A percentile compares a stretch with the other conserved stretches of the same genome.
phyloP scores from a whole-genome alignment of 2,888 invertebrate species.

The Tholera decimalis region DNA sequence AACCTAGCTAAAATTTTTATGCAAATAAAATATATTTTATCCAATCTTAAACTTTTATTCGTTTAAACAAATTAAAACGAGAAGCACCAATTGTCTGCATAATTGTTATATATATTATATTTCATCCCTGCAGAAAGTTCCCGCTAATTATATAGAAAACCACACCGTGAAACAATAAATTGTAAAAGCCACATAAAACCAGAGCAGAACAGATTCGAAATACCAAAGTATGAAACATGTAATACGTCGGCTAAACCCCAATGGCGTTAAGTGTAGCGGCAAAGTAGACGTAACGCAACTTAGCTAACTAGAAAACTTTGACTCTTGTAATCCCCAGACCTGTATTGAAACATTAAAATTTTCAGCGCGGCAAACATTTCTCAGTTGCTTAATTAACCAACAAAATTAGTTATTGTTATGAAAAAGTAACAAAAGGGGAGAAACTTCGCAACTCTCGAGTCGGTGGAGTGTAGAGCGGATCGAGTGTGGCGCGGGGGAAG shows the following conservation, averaged over 20 bases:
- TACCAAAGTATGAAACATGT: conserved; percentile 51
- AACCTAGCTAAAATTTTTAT: no score
- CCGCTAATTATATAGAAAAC: conserved; percentile 20
- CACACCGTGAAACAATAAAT: conserved; percentile 31
- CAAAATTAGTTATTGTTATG: conserved; percentile 85
- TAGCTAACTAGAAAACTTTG: conserved; percentile 62
- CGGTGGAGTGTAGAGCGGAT: conserved; percentile 67
- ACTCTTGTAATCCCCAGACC: conserved; percentile 68
- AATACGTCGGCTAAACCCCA: conserved; percentile 44
- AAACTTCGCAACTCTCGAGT: conserved; percentile 74
- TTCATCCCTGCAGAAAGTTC: background rate
- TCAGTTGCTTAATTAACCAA: conserved; percentile 82
- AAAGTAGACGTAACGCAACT: conserved; percentile 53
- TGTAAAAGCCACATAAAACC: conserved; percentile 16
- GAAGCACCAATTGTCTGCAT: no score
- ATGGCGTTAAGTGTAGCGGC: conserved; percentile 50
- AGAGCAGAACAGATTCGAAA: conserved; percentile 47
- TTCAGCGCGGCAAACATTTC: conserved; percentile 72
- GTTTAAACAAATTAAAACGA: background rate
- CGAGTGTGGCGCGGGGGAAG: conserved; percentile 34
- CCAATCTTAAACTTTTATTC: no score
- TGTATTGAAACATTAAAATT: conserved; percentile 74
- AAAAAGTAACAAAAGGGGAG: conserved; percentile 79
- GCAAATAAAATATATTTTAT: no score
- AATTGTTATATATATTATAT: background rate